Percentiles rank a stretch among this genome's conserved stretches.
phyloP scores from a whole-genome alignment of 30 jellyfish, hydroid and myxozoan species.

The Haliclystus octoradiatus region DNA sequence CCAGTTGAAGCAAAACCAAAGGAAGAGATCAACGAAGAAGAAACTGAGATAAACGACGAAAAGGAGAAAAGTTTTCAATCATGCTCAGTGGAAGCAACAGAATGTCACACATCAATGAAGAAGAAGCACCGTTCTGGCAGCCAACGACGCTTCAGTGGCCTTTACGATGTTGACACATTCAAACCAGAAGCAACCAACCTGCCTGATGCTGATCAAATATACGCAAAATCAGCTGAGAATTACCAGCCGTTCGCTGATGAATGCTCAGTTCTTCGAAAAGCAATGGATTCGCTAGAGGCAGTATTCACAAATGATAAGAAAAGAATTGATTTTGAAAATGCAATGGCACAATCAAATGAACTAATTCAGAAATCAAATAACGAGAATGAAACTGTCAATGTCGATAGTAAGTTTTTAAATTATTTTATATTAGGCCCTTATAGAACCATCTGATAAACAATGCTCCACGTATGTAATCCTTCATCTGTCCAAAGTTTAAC shows the following conservation, averaged over 20 bases:
- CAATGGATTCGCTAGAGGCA: slow-evolving; percentile 45
- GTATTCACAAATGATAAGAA: slow-evolving; percentile 26
- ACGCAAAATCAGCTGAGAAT: slow-evolving; percentile 20
- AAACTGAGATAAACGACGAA: too few species aligned
- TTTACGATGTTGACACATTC: slow-evolving; percentile 42
- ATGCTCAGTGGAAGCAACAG: neutral
- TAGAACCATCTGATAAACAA: too few species aligned
- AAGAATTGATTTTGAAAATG: slow-evolving; percentile 37
- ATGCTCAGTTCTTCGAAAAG: slow-evolving; percentile 12
- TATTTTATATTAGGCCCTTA: too few species aligned
- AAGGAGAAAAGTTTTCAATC: neutral
- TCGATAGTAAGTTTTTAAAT: too few species aligned
- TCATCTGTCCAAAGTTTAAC: too few species aligned
- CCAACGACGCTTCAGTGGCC: neutral
- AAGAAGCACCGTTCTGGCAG: neutral
- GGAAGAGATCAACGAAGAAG: neutral
- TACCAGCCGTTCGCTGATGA: slow-evolving; percentile 42
- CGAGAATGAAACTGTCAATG: neutral
- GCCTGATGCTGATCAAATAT: slow-evolving; percentile 44
- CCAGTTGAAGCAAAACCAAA: neutral
- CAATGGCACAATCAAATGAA: slow-evolving; percentile 5
- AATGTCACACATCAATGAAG: neutral
- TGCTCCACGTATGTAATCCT: too few species aligned
- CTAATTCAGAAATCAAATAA: neutral
- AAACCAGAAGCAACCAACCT: slow-evolving; percentile 52